Evolutionary conservation across 2,888 invertebrate genomes (phyloP), one percentile per base, ranked within the genome.

Genomic region (Yponomeuta plumbellus): DNA sequence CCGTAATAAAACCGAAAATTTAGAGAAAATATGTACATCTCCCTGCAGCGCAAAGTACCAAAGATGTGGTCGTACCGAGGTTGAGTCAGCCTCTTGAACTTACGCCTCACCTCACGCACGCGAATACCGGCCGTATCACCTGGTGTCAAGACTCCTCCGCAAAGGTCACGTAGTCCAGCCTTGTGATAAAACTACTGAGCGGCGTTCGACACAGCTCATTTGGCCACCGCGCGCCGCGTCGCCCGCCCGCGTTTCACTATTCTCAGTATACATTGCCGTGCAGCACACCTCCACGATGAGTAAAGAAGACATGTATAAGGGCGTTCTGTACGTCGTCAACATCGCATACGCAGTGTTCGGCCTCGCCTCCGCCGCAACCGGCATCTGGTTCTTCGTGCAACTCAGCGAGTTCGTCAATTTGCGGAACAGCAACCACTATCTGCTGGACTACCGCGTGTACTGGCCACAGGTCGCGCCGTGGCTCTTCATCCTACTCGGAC

Each of bases 381-480:
- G 89, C 2, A 88, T 90, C 65, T 91, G 90, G 90, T 91, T 91
- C 80, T 91, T 90, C 76, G 90, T 90, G 73, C 89, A 91, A 67
- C 72, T 91, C 11, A 77, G 83, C 4, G 90, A 91, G 73, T 89
- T 91, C 71, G 89, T 90, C 63, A 75, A 80, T 21, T 69, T 91
- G 69, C 79, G 91, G 72, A 91, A 91, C 71, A 86, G 79, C 69
- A 91, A 91, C 80, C 91, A 90, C 68, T 91, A 90, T 65, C 68
- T 91, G 56, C 67, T 90, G 77, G 91, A 91, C 80, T 91, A 90
- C 72, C 76, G 90, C 65, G 76, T 91, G 62, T 91, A 91, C 75
- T 91, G 91, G 91, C 91, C 90, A 1, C 91, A 91, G 69, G 87
- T 86, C 2, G 89, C 88, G 66, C 91, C 91, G 83, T 91, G 91